These are phyloP conservation scores for Bos taurus DNA, from an alignment of 2,113 vertebrate species.

Conservation along the genomic window ARS-UCD2.0 NC_037333.1:6181501-6182000, in stretches of 20 bases:
- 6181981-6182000: neutral
- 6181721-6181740: neutral
- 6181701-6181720: neutral
- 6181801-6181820: neutral
- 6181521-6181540: neutral
- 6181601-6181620: neutral
- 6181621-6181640: neutral
- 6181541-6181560: neutral
- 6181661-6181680: neutral
- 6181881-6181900: neutral
- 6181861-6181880: neutral
- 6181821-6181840: neutral
- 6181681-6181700: neutral
- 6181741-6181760: neutral
- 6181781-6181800: neutral
- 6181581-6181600: neutral
- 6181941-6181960: accelerated
- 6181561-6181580: neutral
- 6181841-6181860: neutral
- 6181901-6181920: neutral
- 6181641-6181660: neutral
- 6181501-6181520: neutral
- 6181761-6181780: neutral
- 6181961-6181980: neutral
- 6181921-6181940: neutral